A percentile compares a stretch with the other conserved stretches of the same genome.
These are phyloP conservation scores for Cheiracanthium punctorium DNA, from an alignment of 2,888 invertebrate species.

Conservation along the genomic window DNA sequence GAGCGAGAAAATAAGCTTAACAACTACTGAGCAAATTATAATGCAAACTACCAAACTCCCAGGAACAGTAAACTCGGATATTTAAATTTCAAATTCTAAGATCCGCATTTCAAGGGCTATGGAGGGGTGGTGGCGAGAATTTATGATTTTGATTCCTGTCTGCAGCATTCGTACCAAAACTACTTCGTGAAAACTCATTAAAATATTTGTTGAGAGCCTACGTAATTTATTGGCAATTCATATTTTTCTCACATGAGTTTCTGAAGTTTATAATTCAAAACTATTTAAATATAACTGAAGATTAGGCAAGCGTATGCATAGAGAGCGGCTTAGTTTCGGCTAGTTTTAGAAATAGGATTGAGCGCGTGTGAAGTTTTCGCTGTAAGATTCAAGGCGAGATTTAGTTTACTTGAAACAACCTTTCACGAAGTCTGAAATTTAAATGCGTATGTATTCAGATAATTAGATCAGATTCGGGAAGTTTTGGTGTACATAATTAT, in stretches of 20 bases:
- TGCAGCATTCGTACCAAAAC: not conserved
- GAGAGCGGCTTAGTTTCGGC: too few species aligned
- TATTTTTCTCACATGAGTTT: not conserved
- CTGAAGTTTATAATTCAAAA: not conserved
- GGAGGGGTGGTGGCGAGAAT: not conserved
- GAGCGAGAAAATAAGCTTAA: too few species aligned
- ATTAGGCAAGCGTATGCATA: too few species aligned
- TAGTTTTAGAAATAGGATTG: too few species aligned
- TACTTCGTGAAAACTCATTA: slow-evolving; percentile 12
- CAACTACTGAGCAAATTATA: not conserved
- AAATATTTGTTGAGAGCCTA: not conserved
- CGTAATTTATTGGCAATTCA: not conserved
- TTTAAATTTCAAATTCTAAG: not conserved
- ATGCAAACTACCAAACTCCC: not conserved
- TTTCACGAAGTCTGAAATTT: too few species aligned
- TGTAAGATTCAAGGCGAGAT: too few species aligned
- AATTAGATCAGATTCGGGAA: too few species aligned
- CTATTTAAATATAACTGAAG: not conserved
- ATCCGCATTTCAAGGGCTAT: not conserved
- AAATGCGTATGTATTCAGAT: too few species aligned
- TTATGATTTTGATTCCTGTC: not conserved
- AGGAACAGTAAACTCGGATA: not conserved
- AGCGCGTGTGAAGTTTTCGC: too few species aligned
- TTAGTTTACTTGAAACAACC: too few species aligned
- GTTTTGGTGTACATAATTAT: too few species aligned